Evolutionary conservation across 2,888 invertebrate genomes (phyloP).

Genomic region (Xylophagus ater): DNA sequence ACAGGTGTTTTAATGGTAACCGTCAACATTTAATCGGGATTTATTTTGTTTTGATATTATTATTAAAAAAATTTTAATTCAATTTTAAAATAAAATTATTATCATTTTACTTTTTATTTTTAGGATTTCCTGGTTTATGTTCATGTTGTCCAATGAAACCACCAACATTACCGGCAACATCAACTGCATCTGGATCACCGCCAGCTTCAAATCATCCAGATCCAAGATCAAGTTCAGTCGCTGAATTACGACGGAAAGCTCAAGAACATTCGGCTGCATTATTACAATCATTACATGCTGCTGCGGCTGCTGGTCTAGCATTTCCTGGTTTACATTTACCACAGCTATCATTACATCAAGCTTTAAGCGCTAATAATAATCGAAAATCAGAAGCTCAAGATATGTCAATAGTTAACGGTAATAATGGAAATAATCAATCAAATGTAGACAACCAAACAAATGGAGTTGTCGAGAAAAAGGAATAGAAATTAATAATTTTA

Average conservation of each 20-base stretch:
- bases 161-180: conserved; percentile 26
- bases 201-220: conserved; percentile 41
- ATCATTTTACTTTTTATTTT: conserved; percentile 20
- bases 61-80: conserved; percentile 17
- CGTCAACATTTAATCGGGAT: conserved; percentile 16
- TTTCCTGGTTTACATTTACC: conserved; percentile 42
- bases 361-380: conserved; percentile 24
- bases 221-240: conserved; percentile 76
- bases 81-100: no score
- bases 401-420: conserved; percentile 39
- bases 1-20: conserved; percentile 14
- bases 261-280: conserved; percentile 90
- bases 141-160: conserved; percentile 69
- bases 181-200: conserved; percentile 33
- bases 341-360: conserved; percentile 38
- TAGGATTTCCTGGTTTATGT: conserved; percentile 67
- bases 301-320: conserved; percentile 40
- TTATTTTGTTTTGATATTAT: conserved; percentile 15
- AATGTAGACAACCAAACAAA: no score
- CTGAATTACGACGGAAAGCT: conserved; percentile 82
- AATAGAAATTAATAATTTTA: no score
- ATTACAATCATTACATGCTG: conserved; percentile 56
- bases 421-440: no score
- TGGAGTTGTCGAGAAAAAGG: not conserved
- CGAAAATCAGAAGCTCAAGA: conserved; percentile 31